Evolutionary conservation across 2,888 invertebrate species (phyloP), one percentile per base, ranked within the genome.

Genomic region (Phrixothrix hirtus): DNA sequence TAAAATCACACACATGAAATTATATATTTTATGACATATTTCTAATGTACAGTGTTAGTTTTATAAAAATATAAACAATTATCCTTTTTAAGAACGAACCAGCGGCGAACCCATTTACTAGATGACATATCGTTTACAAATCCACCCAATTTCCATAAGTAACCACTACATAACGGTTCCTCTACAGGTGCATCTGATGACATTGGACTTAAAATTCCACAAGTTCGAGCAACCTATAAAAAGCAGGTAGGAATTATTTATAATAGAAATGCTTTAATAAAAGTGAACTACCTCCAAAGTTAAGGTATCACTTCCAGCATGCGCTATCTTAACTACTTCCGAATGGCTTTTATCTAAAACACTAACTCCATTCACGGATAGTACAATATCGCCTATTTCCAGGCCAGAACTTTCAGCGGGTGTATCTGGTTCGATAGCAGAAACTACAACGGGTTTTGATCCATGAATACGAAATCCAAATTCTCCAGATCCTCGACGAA

Each of bases 391-490:
- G 16, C 96, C 96, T 32, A 95, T 91, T 79, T 93, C 92, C 42
- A 96, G 78, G 0, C 95, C 96, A 3, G 92, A 93, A 46, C 84
- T 87, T 76, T 95, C 95, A 0, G 96, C 95, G 0, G 95, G 94
- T 1, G 95, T 95, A 62, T 91, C 93, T 26, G 91, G 89, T 77
- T 95, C 95, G 61, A 96, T 94, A 12, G 93, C 93, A 2, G 95
- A 95, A 26, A 96, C 94, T 7, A 95, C 93, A n/a, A 95, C 95
- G 1, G 96, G 96, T 68, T 93, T 91, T 51, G 93, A 93, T 15
- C 95, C 95, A 66, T 95, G 93, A 69, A 97, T 95, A 54, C 96
- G 85, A 75, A 97, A 95, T 7, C 95, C 95, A 73, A 95, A 96
- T 72, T 95, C 95, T 27, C 92, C 92, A 15, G 88, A 86, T 64